Evolutionary conservation across 2,113 vertebrate species (phyloP).

Genomic region (Thunnus thynnus): DNA sequence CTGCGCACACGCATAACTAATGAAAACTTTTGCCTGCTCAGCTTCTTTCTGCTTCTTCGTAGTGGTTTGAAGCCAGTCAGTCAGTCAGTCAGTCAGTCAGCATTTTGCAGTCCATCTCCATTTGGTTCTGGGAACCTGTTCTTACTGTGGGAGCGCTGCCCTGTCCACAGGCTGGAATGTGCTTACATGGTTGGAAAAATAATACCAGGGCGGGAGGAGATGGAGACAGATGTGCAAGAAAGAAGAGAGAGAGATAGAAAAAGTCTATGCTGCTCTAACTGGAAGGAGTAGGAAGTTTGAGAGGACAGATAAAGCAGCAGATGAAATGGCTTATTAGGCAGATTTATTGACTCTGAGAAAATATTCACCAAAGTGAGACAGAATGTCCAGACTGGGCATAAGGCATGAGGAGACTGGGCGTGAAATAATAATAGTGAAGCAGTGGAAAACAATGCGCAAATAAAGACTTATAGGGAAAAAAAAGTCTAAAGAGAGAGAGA

Average conservation of each 20-base stretch:
- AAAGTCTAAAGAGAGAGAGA: conserved; percentile 2
- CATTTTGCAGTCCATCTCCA: conserved; percentile 53
- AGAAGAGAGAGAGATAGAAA: background rate
- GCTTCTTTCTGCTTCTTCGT: conserved; percentile 10
- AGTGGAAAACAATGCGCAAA: conserved; percentile 5
- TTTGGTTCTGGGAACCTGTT: conserved; percentile 68
- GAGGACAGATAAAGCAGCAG: background rate
- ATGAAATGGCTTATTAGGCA: background rate
- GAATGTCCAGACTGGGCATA: background rate
- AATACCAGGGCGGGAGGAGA: conserved; percentile 54
- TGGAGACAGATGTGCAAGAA: conserved; percentile 59
- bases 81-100: conserved; percentile 39
- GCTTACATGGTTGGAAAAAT: conserved; percentile 81
- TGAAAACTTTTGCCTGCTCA: background rate
- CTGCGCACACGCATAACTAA: background rate
- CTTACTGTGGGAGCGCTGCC: conserved; percentile 64
- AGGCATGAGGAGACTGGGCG: background rate
- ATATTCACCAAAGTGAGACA: conserved; percentile 2
- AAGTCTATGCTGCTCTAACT: background rate
- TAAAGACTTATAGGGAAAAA: conserved; percentile 14
- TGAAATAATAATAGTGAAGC: conserved; percentile 28
- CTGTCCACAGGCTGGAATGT: conserved; percentile 79
- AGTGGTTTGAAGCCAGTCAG: conserved; percentile 25
- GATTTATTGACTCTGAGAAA: conserved; percentile 14
- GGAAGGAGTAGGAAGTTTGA: conserved; percentile 1